Percentiles rank a stretch among this genome's conserved stretches.
phyloP scores from a whole-genome alignment of 2,888 invertebrate genomes.

The Drosophila lutescens region DNA sequence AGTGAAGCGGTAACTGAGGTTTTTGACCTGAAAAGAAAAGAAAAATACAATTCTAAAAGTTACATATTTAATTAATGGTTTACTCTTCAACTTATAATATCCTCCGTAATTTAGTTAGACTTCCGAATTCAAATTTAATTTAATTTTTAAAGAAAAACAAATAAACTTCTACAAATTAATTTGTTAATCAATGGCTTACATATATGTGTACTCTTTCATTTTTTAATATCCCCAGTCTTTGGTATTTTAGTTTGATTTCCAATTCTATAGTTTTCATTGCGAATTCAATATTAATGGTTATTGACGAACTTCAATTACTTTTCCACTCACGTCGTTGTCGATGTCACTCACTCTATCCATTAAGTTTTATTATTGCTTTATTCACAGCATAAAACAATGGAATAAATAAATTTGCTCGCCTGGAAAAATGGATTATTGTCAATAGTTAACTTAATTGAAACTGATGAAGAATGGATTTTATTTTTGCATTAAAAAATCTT shows the following conservation, averaged over 20 bases:
- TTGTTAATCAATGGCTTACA: not conserved
- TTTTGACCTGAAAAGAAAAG: not conserved
- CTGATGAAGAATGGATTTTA: not conserved
- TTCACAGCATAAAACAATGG: not conserved
- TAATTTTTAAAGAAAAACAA: slow-evolving; percentile 5
- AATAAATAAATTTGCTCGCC: not conserved
- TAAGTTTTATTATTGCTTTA: not conserved
- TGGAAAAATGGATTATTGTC: not conserved
- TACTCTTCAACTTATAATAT: no score
- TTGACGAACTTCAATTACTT: slow-evolving; percentile 24
- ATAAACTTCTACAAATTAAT: not conserved
- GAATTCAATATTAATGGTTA: slow-evolving; percentile 12
- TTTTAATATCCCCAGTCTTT: not conserved
- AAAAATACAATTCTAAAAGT: no score
- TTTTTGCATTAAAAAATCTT: not conserved
- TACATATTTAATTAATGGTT: not conserved
- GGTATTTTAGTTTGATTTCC: not conserved
- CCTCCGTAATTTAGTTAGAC: not conserved
- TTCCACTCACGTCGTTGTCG: not conserved
- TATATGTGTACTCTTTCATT: not conserved
- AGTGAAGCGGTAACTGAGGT: slow-evolving; percentile 3
- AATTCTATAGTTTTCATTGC: not conserved
- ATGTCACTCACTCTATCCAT: slow-evolving; percentile 1
- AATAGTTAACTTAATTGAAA: not conserved
- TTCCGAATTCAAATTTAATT: slow-evolving; percentile 2